A percentile compares a stretch with the other conserved stretches of the same genome.
Conservation (phyloP, 2,888 invertebrate genomes). For the Lasioglossum villosulum region DNA sequence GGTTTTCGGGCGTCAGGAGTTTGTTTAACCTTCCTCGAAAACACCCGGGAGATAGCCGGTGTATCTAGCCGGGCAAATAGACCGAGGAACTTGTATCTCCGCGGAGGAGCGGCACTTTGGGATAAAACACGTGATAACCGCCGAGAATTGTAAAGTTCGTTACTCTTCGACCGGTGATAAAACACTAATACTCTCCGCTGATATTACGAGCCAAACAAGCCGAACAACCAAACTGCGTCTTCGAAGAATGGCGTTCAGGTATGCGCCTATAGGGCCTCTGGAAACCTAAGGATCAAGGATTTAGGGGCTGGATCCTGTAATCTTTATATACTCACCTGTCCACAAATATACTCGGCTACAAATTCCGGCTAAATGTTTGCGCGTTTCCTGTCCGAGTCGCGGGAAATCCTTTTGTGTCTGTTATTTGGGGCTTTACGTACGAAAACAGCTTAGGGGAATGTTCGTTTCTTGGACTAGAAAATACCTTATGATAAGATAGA, state of each 20-base stretch:
- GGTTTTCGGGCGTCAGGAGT: constrained; percentile 48
- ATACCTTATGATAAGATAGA: too few relatives aligned
- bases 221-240: neutral
- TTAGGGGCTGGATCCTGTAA: neutral
- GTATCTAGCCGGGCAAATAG: constrained; percentile 57
- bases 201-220: neutral
- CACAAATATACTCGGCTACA: neutral
- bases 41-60: constrained; percentile 56
- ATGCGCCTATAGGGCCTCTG: neutral
- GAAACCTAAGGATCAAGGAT: neutral
- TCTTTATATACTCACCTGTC: neutral
- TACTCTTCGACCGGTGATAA: constrained; percentile 37
- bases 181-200: neutral
- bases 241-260: neutral
- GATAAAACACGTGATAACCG: constrained; percentile 50
- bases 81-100: constrained; percentile 49
- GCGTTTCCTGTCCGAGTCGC: neutral
- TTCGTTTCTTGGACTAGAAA: neutral
- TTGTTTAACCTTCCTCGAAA: constrained; percentile 61
- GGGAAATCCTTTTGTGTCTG: neutral
- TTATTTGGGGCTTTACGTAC: neutral
- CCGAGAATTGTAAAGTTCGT: constrained; percentile 41
- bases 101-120: constrained; percentile 6
- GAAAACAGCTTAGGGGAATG: neutral
- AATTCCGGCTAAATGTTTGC: neutral